Conservation (phyloP, 2,888 invertebrate species). For the Tillus elongatus region DNA sequence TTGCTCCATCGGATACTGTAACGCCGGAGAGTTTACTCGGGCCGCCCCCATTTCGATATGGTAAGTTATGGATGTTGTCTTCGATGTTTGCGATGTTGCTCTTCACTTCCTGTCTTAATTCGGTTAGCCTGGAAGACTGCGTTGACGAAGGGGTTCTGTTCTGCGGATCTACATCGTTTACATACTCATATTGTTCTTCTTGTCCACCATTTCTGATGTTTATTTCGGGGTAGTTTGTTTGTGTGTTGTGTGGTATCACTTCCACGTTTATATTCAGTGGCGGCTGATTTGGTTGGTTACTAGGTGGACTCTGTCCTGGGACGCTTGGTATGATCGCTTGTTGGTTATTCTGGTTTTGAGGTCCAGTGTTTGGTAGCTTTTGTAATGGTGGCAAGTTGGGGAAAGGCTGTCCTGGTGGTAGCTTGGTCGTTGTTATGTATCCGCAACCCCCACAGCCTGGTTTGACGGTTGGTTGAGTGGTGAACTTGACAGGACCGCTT, state of each 20-base stretch:
- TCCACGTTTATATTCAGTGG: background rate
- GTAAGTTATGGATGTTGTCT: constrained; percentile 4
- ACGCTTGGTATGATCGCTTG: background rate
- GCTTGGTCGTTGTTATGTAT: constrained; percentile 46
- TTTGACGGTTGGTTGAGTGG: constrained; percentile 37
- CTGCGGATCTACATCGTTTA: background rate
- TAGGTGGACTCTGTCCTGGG: background rate
- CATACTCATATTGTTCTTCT: background rate
- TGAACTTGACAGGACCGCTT: too few species aligned
- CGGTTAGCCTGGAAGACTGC: too few species aligned
- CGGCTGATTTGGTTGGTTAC: background rate
- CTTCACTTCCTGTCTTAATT: background rate
- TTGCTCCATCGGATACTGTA: constrained; percentile 44
- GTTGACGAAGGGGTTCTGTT: background rate
- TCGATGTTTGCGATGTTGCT: background rate
- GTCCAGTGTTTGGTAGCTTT: background rate
- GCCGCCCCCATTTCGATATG: constrained; percentile 4
- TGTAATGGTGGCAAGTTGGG: constrained; percentile 3
- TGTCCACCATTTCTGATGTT: background rate
- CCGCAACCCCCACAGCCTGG: constrained; percentile 53
- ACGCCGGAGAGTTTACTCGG: constrained; percentile 36
- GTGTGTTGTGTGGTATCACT: background rate
- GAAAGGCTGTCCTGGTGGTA: constrained; percentile 27
- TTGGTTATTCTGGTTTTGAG: background rate
- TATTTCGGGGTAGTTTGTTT: background rate